Percentiles rank a stretch among this genome's conserved stretches.
Conservation (phyloP, 1,140 invertebrate species). For the Euura saliciscinereae region DNA sequence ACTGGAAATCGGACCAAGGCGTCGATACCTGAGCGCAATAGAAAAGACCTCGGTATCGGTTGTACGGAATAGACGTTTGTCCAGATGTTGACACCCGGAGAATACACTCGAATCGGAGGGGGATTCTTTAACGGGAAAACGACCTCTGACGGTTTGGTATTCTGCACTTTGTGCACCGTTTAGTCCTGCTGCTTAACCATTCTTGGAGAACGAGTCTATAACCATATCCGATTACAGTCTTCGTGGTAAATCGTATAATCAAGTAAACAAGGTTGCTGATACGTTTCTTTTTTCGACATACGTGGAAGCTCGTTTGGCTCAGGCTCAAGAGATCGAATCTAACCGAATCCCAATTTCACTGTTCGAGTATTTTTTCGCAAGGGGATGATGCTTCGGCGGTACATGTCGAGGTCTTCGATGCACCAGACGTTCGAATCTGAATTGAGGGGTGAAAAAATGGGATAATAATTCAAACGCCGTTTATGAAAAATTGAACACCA, state of each 20-base stretch:
- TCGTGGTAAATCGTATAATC: not conserved
- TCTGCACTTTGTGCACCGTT: not conserved
- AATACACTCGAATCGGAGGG: not conserved
- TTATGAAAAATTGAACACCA: not conserved
- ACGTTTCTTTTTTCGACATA: not conserved
- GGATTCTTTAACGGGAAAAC: constrained; percentile 7
- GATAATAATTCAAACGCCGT: no score
- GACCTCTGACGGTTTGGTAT: constrained; percentile 1
- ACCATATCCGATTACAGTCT: not conserved
- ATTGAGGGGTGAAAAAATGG: no score
- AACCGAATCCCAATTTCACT: no score
- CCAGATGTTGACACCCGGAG: constrained; percentile 2
- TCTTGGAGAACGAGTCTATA: constrained; percentile 4
- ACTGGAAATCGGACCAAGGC: constrained; percentile 40
- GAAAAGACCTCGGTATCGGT: no score
- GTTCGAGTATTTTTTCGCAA: no score
- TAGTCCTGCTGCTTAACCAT: not conserved
- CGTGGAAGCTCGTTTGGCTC: no score
- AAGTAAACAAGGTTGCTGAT: not conserved
- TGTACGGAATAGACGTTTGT: not conserved
- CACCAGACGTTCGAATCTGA: no score
- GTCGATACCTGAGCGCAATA: not conserved
- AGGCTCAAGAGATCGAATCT: no score
- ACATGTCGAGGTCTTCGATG: no score
- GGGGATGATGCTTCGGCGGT: no score